Percentiles rank a stretch among this genome's conserved stretches.
phyloP scores from a whole-genome alignment of 2,113 vertebrate species.

The Osmerus mordax region DNA sequence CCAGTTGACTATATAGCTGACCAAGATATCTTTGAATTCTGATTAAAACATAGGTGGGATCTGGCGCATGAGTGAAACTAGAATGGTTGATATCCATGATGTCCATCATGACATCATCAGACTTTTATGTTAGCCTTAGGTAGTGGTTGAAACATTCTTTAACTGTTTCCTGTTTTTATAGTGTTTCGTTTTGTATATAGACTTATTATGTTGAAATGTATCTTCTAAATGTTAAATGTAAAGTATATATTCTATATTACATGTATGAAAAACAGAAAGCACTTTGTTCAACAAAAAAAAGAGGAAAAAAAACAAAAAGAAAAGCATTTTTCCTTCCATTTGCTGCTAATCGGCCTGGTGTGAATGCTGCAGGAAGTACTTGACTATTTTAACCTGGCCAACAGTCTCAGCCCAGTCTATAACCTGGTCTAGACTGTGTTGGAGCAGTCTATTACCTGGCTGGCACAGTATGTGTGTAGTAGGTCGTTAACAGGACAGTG shows the following conservation, averaged over 20 bases:
- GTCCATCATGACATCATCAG: constrained; percentile 45
- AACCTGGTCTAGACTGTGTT: neutral
- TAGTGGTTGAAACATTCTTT: constrained; percentile 61
- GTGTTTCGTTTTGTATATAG: constrained; percentile 72
- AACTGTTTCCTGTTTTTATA: constrained; percentile 65
- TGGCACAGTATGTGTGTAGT: no score
- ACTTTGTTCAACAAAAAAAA: constrained; percentile 92
- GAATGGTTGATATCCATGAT: constrained; percentile 54
- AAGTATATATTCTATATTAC: constrained; percentile 90
- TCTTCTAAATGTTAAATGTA: constrained; percentile 88
- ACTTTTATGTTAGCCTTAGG: neutral
- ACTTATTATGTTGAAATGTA: constrained; percentile 62
- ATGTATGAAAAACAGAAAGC: constrained; percentile 94
- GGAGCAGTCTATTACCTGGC: neutral
- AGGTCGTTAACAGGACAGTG: neutral
- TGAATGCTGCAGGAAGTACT: constrained; percentile 97
- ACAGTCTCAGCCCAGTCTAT: no score
- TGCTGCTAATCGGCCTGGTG: constrained; percentile 98
- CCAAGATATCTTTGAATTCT: no score
- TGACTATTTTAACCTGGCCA: constrained; percentile 79
- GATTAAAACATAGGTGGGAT: constrained; percentile 67
- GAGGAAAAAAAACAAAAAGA: constrained; percentile 60
- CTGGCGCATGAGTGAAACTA: constrained; percentile 66
- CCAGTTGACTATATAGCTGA: no score
- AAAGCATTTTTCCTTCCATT: constrained; percentile 92